phyloP scores from a whole-genome alignment of 2,113 vertebrate genomes.

The Taurulus bubalis region DNA sequence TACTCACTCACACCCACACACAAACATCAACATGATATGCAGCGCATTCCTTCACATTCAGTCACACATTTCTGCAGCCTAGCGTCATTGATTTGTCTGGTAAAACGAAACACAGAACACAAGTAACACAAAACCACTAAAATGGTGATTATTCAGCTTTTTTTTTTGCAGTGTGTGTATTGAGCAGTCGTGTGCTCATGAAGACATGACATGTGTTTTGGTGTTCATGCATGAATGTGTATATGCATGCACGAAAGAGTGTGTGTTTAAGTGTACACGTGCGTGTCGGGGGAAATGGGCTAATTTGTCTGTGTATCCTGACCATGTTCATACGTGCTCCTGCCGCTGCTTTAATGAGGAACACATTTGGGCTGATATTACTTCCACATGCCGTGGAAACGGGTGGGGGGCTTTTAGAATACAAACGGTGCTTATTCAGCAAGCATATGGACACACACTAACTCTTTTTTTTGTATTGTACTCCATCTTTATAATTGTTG shows the following conservation, averaged over 20 bases:
- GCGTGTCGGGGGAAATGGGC: conserved; percentile 84
- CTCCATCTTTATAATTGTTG: conserved; percentile 27
- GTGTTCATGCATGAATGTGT: conserved; percentile 31
- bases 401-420: conserved; percentile 22
- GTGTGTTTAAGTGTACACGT: conserved; percentile 43
- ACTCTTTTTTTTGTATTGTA: conserved; percentile 28
- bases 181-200: conserved; percentile 23
- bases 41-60: conserved; percentile 22
- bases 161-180: conserved; percentile 40
- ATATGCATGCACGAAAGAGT: conserved; percentile 30
- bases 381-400: conserved; percentile 87
- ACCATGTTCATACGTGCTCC: conserved; percentile 93
- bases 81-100: conserved; percentile 51
- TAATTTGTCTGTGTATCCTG: conserved; percentile 94
- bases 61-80: conserved; percentile 16
- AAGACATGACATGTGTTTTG: conserved; percentile 33
- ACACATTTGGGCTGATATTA: conserved; percentile 92
- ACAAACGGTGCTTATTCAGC: conserved; percentile 52
- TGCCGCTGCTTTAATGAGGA: conserved; percentile 94
- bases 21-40: conserved; percentile 2
- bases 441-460: conserved; percentile 28
- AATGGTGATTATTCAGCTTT: conserved; percentile 45
- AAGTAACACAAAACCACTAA: conserved; percentile 43
- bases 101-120: conserved; percentile 38
- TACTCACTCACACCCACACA: conserved; percentile 4